These are phyloP conservation scores for Drosophila lini DNA, from an alignment of 1,140 invertebrate genomes.

Conservation along the genomic window DNA sequence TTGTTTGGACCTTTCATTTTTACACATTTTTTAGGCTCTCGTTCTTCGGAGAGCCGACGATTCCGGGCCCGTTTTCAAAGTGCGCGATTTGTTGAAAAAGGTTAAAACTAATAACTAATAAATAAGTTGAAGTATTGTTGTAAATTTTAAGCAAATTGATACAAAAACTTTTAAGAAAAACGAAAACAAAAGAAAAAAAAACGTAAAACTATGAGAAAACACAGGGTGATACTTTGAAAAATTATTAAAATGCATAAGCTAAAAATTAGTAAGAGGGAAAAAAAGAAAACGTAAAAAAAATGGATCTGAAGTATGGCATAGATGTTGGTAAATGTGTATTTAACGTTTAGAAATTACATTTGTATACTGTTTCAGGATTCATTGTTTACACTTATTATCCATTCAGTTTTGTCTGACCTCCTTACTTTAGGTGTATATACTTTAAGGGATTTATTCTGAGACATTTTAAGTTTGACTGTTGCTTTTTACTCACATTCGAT, in stretches of 20 bases:
- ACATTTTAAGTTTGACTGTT: slow-evolving; percentile 44
- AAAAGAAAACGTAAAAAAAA: slow-evolving; percentile 59
- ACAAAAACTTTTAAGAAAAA: slow-evolving; percentile 64
- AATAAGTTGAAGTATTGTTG: slow-evolving; percentile 80
- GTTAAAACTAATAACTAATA: slow-evolving; percentile 60
- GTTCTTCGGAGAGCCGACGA: slow-evolving; percentile 30
- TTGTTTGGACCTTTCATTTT: slow-evolving; percentile 66
- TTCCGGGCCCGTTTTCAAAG: slow-evolving; percentile 67
- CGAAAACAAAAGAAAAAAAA: slow-evolving; percentile 48
- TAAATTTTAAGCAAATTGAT: slow-evolving; percentile 71
- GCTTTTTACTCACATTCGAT: slow-evolving; percentile 46
- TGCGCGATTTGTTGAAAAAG: slow-evolving; percentile 74
- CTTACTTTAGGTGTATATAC: slow-evolving; percentile 34
- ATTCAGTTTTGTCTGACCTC: slow-evolving; percentile 17
- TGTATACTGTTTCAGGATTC: slow-evolving; percentile 45
- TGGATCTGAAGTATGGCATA: slow-evolving; percentile 53
- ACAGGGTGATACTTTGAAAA: slow-evolving; percentile 84
- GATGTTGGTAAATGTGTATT: slow-evolving; percentile 78
- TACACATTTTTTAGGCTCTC: slow-evolving; percentile 54
- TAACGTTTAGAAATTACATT: slow-evolving; percentile 49
- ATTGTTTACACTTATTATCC: slow-evolving; percentile 27
- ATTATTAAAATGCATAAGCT: slow-evolving; percentile 76
- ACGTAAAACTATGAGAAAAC: slow-evolving; percentile 80
- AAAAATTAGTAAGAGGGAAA: slow-evolving; percentile 52
- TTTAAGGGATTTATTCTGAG: slow-evolving; percentile 42